Evolutionary conservation across 2,888 invertebrate genomes (phyloP).

Genomic region (Idaea straminata): DNA sequence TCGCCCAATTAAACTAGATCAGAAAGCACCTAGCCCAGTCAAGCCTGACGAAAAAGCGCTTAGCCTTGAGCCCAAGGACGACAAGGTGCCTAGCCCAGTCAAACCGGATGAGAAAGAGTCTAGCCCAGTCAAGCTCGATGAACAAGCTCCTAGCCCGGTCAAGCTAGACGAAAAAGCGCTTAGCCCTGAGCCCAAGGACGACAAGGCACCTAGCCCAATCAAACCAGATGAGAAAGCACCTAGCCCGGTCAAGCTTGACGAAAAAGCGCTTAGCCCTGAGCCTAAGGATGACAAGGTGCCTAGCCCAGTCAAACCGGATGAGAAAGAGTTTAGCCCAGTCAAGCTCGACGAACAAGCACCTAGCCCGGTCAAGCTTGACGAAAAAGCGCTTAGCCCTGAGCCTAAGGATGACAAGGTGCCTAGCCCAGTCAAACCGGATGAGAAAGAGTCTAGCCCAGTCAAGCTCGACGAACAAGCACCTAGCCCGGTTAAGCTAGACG

Average conservation of each 20-base stretch:
- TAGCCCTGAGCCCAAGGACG: constrained; percentile 19
- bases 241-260: constrained; percentile 12
- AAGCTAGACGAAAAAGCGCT: constrained; percentile 14
- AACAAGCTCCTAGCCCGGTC: background rate
- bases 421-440: constrained; percentile 8
- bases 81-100: constrained; percentile 18
- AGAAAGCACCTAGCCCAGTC: constrained; percentile 5
- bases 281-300: constrained; percentile 10
- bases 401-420: background rate
- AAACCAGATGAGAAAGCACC: constrained; percentile 8
- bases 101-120: constrained; percentile 8
- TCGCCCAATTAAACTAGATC: constrained; percentile 12
- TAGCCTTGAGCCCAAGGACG: constrained; percentile 5
- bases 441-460: constrained; percentile 18
- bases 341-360: constrained; percentile 15
- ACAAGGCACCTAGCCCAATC: constrained; percentile 14
- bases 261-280: constrained; percentile 9
- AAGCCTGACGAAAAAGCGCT: constrained; percentile 12
- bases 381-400: constrained; percentile 15
- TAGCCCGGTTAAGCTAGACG: constrained; percentile 5
- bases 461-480: constrained; percentile 15
- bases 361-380: constrained; percentile 3
- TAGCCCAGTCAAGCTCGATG: too few relatives aligned
- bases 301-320: constrained; percentile 9
- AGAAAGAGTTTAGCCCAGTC: constrained; percentile 3